phyloP scores from a whole-genome alignment of 2,113 vertebrate genomes.

The Laticauda laticaudata region DNA sequence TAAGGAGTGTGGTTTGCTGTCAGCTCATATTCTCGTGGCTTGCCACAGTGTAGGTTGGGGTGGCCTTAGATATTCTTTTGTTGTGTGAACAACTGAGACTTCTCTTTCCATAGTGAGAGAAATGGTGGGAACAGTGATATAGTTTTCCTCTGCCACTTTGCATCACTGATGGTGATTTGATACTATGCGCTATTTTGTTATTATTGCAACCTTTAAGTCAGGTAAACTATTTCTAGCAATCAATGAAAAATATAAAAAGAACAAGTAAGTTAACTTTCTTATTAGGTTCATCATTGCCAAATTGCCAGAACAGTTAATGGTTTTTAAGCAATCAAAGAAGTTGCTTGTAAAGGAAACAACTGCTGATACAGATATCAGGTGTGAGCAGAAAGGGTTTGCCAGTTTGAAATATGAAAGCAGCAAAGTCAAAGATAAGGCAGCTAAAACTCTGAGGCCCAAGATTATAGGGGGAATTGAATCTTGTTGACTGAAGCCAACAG shows the following conservation, averaged over 20 bases:
- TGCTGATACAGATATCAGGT: background rate
- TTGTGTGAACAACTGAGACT: background rate
- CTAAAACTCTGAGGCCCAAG: conserved; percentile 30
- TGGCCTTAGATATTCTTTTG: background rate
- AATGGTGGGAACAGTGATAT: background rate
- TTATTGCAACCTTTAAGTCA: conserved; percentile 71
- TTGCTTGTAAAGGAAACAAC: conserved; percentile 5
- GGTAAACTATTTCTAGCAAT: conserved; percentile 68
- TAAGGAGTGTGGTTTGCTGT: background rate
- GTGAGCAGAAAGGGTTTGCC: background rate
- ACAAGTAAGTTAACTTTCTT: conserved; percentile 69
- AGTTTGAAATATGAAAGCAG: background rate
- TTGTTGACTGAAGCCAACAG: background rate
- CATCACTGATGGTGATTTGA: background rate
- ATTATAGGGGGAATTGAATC: conserved; percentile 43
- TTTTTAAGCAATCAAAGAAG: conserved; percentile 59
- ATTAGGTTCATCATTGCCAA: conserved; percentile 62
- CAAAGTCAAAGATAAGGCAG: background rate
- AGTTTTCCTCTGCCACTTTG: background rate
- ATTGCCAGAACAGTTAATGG: conserved; percentile 62
- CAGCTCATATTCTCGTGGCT: background rate
- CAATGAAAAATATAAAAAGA: conserved; percentile 67
- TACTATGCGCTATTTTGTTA: conserved; percentile 39
- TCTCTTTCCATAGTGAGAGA: background rate
- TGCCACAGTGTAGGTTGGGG: background rate